These are phyloP conservation scores for Zophobas morio DNA, from an alignment of 1,140 invertebrate genomes.

Conservation along the genomic window DNA sequence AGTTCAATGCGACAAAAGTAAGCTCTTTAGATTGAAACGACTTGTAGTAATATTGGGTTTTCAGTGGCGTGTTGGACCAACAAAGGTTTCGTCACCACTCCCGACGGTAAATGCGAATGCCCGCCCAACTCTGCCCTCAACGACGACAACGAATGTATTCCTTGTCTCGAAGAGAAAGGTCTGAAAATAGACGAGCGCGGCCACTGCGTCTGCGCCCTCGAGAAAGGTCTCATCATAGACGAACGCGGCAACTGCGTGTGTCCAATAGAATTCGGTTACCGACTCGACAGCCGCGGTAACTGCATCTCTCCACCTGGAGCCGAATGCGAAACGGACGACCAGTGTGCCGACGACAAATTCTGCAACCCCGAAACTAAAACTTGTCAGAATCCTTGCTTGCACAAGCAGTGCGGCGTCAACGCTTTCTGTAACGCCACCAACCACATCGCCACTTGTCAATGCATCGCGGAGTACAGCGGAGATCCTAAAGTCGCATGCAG, in stretches of 20 bases:
- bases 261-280: slow-evolving; percentile 79
- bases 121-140: slow-evolving; percentile 83
- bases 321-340: slow-evolving; percentile 80
- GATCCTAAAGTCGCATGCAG: slow-evolving; percentile 80
- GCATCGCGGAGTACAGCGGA: slow-evolving; percentile 79
- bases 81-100: slow-evolving; percentile 80
- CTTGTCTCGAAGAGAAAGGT: slow-evolving; percentile 80
- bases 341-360: slow-evolving; percentile 84
- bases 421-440: slow-evolving; percentile 85
- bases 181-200: slow-evolving; percentile 83
- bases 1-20: slow-evolving; percentile 81
- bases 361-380: slow-evolving; percentile 79
- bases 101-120: slow-evolving; percentile 82
- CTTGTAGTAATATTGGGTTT: slow-evolving; percentile 56
- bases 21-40: slow-evolving; percentile 58
- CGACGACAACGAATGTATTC: slow-evolving; percentile 81
- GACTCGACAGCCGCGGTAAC: slow-evolving; percentile 75
- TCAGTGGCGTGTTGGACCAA: slow-evolving; percentile 78
- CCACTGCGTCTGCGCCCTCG: slow-evolving; percentile 84
- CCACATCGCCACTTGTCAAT: slow-evolving; percentile 85
- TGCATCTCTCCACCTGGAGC: slow-evolving; percentile 74
- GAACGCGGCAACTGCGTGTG: slow-evolving; percentile 86
- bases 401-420: slow-evolving; percentile 80
- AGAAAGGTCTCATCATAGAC: slow-evolving; percentile 82
- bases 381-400: slow-evolving; percentile 83